Percentiles rank a stretch among this genome's conserved stretches.
Conservation (phyloP, 2,113 vertebrate species). For the Smithornis capensis region DNA sequence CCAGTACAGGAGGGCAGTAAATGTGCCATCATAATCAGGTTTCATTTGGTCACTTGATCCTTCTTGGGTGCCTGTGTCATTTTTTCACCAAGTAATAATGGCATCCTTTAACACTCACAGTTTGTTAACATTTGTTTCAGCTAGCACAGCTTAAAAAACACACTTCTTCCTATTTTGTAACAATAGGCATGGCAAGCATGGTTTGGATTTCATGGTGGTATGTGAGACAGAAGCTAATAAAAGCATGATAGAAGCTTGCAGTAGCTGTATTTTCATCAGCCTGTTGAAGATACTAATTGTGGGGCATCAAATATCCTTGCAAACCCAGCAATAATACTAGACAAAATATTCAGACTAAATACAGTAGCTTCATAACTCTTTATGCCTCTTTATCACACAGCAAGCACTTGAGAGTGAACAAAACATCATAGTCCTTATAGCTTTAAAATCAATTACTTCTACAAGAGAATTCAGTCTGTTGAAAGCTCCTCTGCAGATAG, state of each 20-base stretch:
- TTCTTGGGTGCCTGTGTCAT: background rate
- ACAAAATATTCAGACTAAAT: background rate
- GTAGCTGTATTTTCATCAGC: background rate
- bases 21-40: background rate
- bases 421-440: conserved; percentile 81
- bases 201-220: background rate
- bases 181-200: background rate
- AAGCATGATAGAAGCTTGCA: background rate
- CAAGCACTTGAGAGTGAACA: background rate
- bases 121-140: background rate
- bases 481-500: conserved; percentile 84
- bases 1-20: background rate
- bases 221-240: background rate
- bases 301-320: background rate
- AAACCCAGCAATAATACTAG: background rate
- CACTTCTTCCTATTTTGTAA: background rate
- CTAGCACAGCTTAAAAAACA: background rate
- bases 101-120: background rate
- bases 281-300: background rate
- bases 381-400: background rate
- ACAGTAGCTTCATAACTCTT: background rate
- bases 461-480: conserved; percentile 84
- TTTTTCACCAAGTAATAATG: background rate
- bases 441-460: conserved; percentile 87
- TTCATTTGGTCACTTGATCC: background rate